Conservation (phyloP, 2,797 vertebrate genomes). For the Hemibagrus guttatus region DNA sequence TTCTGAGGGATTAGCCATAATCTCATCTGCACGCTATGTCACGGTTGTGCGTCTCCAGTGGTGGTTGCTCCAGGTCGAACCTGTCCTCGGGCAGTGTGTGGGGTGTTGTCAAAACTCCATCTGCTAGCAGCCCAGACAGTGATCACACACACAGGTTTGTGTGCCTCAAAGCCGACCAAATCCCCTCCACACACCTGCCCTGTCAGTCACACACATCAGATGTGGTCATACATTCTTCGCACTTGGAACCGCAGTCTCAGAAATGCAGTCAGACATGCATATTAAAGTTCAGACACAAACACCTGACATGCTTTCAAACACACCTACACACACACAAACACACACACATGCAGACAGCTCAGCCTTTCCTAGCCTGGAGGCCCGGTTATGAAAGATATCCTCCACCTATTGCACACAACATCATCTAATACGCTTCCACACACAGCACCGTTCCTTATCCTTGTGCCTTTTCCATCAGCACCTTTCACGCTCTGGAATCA, state of each 20-base stretch:
- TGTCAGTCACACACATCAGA: constrained; percentile 37
- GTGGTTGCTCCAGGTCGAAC: constrained; percentile 66
- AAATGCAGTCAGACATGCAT: constrained; percentile 13
- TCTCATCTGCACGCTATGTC: constrained; percentile 68
- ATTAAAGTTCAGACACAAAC: constrained; percentile 29
- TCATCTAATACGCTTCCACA: constrained; percentile 10
- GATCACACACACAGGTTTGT: constrained; percentile 20
- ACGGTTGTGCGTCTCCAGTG: constrained; percentile 62
- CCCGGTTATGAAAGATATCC: constrained; percentile 22
- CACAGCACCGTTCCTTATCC: not conserved
- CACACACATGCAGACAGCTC: constrained; percentile 41
- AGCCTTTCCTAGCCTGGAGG: constrained; percentile 24
- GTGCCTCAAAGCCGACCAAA: constrained; percentile 23
- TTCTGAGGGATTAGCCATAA: constrained; percentile 69
- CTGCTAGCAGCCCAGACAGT: constrained; percentile 38
- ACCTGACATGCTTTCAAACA: constrained; percentile 27
- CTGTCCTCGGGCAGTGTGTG: constrained; percentile 66
- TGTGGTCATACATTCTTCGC: constrained; percentile 24
- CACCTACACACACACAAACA: constrained; percentile 6
- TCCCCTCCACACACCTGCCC: constrained; percentile 39
- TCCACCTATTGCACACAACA: constrained; percentile 4
- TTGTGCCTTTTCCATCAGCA: constrained; percentile 22
- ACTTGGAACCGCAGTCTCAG: constrained; percentile 1
- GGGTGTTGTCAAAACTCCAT: constrained; percentile 49
- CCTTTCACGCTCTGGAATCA: constrained; percentile 4